phyloP scores from a whole-genome alignment of 2,888 invertebrate genomes.

The Melanostoma mellinum region DNA sequence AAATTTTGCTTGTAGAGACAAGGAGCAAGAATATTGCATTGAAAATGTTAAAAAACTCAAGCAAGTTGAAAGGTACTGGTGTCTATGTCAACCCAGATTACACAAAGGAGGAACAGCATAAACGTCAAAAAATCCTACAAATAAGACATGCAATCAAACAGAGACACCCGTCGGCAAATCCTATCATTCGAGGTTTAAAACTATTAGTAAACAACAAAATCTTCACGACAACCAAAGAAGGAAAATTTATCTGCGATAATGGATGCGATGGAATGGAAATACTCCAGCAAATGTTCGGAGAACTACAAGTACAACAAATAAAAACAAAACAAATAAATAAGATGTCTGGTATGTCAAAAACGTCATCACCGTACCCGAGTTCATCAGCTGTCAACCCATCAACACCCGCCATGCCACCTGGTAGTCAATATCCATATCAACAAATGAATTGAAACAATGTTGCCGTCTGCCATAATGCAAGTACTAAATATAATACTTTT shows the following conservation, averaged over 20 bases:
- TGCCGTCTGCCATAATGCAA: slow-evolving; percentile 8
- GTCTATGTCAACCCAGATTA: neutral
- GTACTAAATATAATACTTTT: neutral
- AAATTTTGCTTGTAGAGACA: no score
- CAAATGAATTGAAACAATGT: neutral
- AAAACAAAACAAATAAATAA: slow-evolving; percentile 6
- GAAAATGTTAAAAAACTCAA: no score
- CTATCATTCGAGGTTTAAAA: neutral
- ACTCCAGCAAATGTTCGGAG: neutral
- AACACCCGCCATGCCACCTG: neutral
- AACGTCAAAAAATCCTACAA: neutral
- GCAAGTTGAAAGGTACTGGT: no score
- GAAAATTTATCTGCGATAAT: neutral
- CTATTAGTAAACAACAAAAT: neutral
- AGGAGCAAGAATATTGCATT: no score
- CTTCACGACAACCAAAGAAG: neutral
- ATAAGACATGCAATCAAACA: neutral
- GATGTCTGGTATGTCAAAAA: neutral
- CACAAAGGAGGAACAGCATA: neutral
- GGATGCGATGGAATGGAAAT: neutral
- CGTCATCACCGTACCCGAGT: neutral
- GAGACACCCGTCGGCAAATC: neutral
- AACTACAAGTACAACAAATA: neutral
- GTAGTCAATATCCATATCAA: neutral
- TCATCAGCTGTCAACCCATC: slow-evolving; percentile 1